These are phyloP conservation scores for Otolemur garnettii DNA, from an alignment of 2,113 vertebrate genomes.

Conservation along the genomic window DNA sequence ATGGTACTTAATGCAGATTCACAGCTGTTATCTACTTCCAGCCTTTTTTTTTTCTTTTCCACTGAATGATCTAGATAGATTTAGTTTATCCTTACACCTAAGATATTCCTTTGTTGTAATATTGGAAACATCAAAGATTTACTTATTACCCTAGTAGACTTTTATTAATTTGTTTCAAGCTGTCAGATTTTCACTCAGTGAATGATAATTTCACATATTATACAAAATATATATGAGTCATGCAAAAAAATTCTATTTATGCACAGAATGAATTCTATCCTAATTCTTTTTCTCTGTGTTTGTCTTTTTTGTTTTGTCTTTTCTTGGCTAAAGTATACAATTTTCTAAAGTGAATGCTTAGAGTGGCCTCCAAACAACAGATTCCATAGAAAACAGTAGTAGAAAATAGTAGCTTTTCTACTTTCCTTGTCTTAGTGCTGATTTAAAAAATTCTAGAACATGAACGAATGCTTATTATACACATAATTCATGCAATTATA, in stretches of 20 bases:
- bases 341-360: constrained; percentile 50
- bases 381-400: constrained; percentile 41
- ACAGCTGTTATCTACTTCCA: not conserved
- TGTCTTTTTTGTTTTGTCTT: constrained; percentile 4
- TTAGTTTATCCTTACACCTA: constrained; percentile 24
- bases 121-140: constrained; percentile 49
- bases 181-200: constrained; percentile 36
- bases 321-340: constrained; percentile 7
- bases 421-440: constrained; percentile 49
- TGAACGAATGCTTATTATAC: constrained; percentile 33
- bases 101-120: constrained; percentile 14
- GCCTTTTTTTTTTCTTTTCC: constrained; percentile 53
- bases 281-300: constrained; percentile 27
- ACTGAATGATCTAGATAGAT: constrained; percentile 18
- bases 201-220: constrained; percentile 49
- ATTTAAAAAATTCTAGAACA: constrained; percentile 42
- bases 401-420: constrained; percentile 23
- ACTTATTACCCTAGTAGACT: not conserved
- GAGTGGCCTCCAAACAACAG: constrained; percentile 34
- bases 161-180: constrained; percentile 39
- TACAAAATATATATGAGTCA: constrained; percentile 51
- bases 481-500: constrained; percentile 22
- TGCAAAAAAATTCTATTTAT: constrained; percentile 61
- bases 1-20: constrained; percentile 27
- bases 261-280: constrained; percentile 58